Percentiles rank a stretch among this genome's conserved stretches.
Conservation (phyloP, 2,888 invertebrate genomes). For the Limnephilus auricula region DNA sequence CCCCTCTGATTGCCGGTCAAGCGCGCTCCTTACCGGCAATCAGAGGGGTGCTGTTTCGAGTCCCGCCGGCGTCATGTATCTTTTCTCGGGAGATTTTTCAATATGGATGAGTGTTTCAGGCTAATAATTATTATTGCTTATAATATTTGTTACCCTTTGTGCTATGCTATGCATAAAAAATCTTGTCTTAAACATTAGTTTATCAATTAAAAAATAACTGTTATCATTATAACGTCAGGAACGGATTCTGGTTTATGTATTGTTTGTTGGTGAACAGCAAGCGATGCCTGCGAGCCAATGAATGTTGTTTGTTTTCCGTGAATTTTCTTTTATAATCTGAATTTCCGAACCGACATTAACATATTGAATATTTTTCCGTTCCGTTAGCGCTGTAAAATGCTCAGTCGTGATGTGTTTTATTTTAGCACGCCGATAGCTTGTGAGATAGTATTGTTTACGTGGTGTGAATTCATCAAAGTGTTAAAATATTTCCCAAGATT, state of each 20-base stretch:
- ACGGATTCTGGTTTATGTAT: slow-evolving; percentile 6
- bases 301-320: slow-evolving; percentile 5
- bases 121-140: too few species aligned
- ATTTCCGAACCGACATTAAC: slow-evolving; percentile 11
- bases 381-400: background rate
- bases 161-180: too few species aligned
- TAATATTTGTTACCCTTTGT: too few species aligned
- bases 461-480: background rate
- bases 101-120: too few species aligned
- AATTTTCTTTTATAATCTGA: slow-evolving; percentile 23
- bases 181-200: too few species aligned
- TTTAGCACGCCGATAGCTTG: background rate
- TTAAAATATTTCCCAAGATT: background rate
- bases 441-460: background rate
- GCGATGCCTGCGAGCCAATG: background rate
- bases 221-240: background rate
- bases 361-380: slow-evolving; percentile 34
- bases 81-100: too few species aligned
- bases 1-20: too few species aligned
- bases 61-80: too few species aligned
- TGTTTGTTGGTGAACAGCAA: background rate
- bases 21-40: too few species aligned
- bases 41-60: too few species aligned
- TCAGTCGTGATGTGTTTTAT: background rate
- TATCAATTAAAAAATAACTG: too few species aligned